Evolutionary conservation across 2,113 vertebrate genomes (phyloP), one percentile per base, ranked within the genome.

Genomic region (Athene cunicularia): DNA sequence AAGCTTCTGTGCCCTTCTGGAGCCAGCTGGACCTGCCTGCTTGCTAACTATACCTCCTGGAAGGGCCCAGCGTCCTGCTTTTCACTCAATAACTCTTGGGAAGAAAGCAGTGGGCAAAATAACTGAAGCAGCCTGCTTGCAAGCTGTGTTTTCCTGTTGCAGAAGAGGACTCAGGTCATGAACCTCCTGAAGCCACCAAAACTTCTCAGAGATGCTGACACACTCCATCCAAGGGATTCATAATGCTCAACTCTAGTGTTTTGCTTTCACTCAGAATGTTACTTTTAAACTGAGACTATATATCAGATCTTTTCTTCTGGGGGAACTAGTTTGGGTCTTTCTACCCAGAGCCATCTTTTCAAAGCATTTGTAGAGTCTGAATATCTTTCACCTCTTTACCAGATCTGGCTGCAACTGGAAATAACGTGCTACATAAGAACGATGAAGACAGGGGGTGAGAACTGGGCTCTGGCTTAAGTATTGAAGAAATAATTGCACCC

Each of bases 81-180:
- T 33, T 70, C 12, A 1, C 63, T 30, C 33, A 21, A 4, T 2
- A 35, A 45, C 27, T 47, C 63, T 0, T 24, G 18, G 33, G 35
- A 86, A 52, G 49, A 39, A 56, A 56, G 12, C 35, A 45, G 49
- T 7, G 21, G 47, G 32, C 3, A 47, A 60, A 87, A 20, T 3
- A n/a, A 68, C 30, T 37, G 17, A 14, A 56, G n/a, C 47, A 91
- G 59, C 52, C 60, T 33, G 43, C n/a, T 12, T 10, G 11, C 37
- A 74, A 85, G 28, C 43, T 53, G 14, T 30, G 39, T 27, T 52
- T n/a, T 45, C 50, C 35, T 3, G 0, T 2, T 59, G 30, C 35
- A 77, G 32, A 37, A 41, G 12, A 45, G 13, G 24, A 62, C 13
- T 64, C 5, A 0, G 30, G 8, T 21, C 81, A 39, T 0, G 8